Evolutionary conservation across 2,797 vertebrate species (phyloP).

Genomic region (Brachyalestes nurse): DNA sequence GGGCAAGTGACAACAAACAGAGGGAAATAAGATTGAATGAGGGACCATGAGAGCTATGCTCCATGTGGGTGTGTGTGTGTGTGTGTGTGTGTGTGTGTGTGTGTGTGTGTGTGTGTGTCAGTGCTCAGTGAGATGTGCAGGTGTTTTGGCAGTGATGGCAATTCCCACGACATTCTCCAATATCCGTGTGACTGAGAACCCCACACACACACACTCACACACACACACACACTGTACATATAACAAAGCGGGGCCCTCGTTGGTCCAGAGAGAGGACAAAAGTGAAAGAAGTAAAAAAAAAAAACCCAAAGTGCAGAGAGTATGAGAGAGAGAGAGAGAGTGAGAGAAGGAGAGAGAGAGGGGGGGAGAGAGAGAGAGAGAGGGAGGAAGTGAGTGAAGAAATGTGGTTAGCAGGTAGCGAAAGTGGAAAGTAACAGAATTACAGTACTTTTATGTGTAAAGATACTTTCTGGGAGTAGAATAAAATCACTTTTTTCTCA

Average conservation of each 20-base stretch:
- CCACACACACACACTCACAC: constrained; percentile 41
- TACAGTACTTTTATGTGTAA: not conserved
- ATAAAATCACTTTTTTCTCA: not conserved
- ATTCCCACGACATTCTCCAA: constrained; percentile 62
- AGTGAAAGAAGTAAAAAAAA: no score
- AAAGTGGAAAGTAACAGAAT: not conserved
- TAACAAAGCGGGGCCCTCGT: constrained; percentile 61
- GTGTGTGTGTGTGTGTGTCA: constrained; percentile 32
- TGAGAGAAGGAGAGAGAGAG: not conserved
- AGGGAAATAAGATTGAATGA: constrained; percentile 46
- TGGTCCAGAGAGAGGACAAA: constrained; percentile 26
- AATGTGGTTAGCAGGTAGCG: not conserved
- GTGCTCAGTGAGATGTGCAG: constrained; percentile 57
- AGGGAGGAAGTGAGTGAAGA: not conserved
- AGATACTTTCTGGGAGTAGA: not conserved
- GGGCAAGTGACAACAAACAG: constrained; percentile 44
- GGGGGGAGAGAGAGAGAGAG: not conserved
- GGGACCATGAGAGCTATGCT: constrained; percentile 15
- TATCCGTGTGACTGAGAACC: constrained; percentile 73
- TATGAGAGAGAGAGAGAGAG: not conserved
- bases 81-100: constrained; percentile 23
- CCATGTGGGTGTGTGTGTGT: constrained; percentile 30
- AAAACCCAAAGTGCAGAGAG: no score
- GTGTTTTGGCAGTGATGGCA: constrained; percentile 70
- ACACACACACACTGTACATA: constrained; percentile 46